Evolutionary conservation across 2,113 vertebrate species (phyloP).

Genomic region (Bothrops jararaca): DNA sequence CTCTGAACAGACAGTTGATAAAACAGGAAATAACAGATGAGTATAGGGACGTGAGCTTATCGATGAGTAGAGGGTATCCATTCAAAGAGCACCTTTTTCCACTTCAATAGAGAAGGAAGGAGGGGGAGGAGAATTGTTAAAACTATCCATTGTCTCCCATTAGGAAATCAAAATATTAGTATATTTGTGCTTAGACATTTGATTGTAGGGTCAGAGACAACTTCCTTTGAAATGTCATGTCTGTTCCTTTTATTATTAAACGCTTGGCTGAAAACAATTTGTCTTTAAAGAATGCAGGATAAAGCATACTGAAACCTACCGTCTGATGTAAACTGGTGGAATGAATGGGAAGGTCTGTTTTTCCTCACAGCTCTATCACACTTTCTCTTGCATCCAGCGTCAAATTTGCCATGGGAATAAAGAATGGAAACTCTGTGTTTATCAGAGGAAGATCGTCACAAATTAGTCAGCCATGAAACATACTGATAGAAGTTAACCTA

Average conservation of each 20-base stretch:
- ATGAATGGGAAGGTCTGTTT: neutral
- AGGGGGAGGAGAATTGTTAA: neutral
- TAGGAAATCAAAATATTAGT: neutral
- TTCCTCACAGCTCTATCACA: neutral
- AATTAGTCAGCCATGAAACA: slow-evolving; percentile 15
- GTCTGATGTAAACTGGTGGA: neutral
- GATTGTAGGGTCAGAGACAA: neutral
- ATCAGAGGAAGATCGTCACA: slow-evolving; percentile 29
- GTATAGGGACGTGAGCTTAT: neutral
- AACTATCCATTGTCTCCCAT: neutral
- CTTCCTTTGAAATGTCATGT: neutral
- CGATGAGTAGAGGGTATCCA: neutral
- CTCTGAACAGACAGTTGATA: neutral
- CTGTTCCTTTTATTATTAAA: neutral
- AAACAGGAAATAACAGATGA: neutral
- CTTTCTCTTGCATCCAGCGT: neutral
- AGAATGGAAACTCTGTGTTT: slow-evolving; percentile 11
- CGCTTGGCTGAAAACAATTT: slow-evolving; percentile 14
- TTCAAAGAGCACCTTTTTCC: neutral
- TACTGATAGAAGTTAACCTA: slow-evolving; percentile 25
- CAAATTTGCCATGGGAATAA: slow-evolving; percentile 4
- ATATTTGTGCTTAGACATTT: neutral
- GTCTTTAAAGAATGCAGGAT: slow-evolving; percentile 8
- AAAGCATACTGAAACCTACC: slow-evolving; percentile 4
- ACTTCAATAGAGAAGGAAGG: neutral